Conservation (phyloP, 1,140 invertebrate species). For the Psix sp. region DNA sequence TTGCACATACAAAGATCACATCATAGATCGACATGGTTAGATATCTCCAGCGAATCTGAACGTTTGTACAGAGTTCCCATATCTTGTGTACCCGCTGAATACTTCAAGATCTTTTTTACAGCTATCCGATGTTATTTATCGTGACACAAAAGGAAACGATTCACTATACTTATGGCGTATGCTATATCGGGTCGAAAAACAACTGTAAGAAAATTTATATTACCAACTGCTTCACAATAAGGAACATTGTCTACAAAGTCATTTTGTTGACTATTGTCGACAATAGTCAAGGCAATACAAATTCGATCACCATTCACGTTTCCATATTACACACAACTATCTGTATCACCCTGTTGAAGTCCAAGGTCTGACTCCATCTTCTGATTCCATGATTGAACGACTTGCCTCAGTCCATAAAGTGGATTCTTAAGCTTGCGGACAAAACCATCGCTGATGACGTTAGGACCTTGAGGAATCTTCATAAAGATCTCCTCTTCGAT, state of each 20-base stretch:
- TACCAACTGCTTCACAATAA: no score
- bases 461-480: constrained; percentile 54
- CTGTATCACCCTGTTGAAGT: constrained; percentile 42
- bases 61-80: no score
- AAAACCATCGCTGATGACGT: constrained; percentile 16
- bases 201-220: no score
- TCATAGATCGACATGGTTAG: constrained; percentile 60
- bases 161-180: no score
- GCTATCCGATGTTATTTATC: no score
- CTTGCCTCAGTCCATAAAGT: constrained; percentile 71
- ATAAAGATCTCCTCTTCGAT: constrained; percentile 64
- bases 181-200: no score
- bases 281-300: constrained; percentile 67
- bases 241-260: no score
- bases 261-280: constrained; percentile 62
- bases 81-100: no score
- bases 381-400: constrained; percentile 61
- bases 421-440: constrained; percentile 66
- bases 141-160: no score
- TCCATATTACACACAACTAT: constrained; percentile 67
- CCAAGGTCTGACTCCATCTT: constrained; percentile 33
- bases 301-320: constrained; percentile 41
- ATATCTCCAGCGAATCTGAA: not conserved
- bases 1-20: constrained; percentile 65
- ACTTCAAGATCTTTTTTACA: no score